phyloP scores from a whole-genome alignment of 2,888 invertebrate species.

The Hydrotaea cyrtoneurina region DNA sequence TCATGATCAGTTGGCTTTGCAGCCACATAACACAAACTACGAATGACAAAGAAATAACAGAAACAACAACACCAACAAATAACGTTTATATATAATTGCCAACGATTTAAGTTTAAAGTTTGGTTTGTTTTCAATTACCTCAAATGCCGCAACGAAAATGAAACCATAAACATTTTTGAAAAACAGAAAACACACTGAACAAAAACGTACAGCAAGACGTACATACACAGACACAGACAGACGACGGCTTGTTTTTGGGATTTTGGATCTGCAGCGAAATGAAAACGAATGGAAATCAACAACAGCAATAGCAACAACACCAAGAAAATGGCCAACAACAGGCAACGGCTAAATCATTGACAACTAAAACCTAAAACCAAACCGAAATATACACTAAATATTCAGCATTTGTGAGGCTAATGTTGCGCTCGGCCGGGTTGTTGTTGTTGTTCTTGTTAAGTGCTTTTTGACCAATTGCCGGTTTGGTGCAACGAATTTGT shows the following conservation, averaged over 20 bases:
- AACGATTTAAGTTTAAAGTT: slow-evolving; percentile 44
- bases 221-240: no score
- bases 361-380: background rate
- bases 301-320: no score
- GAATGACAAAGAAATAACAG: background rate
- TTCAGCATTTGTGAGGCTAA: background rate
- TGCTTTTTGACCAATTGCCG: background rate
- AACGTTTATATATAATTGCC: slow-evolving; percentile 65
- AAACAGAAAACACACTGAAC: background rate
- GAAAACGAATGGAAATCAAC: background rate
- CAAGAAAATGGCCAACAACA: background rate
- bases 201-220: background rate
- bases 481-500: no score
- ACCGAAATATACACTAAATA: background rate
- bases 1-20: slow-evolving; percentile 15
- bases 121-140: slow-evolving; percentile 37
- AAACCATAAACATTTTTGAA: slow-evolving; percentile 29
- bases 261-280: background rate
- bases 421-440: background rate
- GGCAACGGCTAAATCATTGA: background rate
- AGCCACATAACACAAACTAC: background rate
- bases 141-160: slow-evolving; percentile 34
- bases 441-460: background rate
- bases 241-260: background rate
- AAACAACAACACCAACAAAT: background rate